Evolutionary conservation across 2,888 invertebrate species (phyloP).

Genomic region (Chrysolina oricalcia): DNA sequence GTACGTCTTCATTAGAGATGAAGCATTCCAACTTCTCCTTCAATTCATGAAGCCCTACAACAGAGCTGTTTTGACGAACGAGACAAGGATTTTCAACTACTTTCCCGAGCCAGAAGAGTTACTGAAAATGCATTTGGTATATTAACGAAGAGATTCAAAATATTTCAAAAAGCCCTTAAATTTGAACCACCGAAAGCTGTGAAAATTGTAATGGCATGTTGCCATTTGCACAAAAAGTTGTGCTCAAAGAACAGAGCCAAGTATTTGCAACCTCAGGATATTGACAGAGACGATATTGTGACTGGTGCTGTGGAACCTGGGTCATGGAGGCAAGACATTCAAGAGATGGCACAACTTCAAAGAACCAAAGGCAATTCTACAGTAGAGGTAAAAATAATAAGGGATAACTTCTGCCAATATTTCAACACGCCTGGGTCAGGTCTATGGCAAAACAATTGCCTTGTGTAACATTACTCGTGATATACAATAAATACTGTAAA

Average conservation of each 20-base stretch:
- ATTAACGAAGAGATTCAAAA: slow-evolving; percentile 41
- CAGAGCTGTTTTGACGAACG: slow-evolving; percentile 37
- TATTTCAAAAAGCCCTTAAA: slow-evolving; percentile 38
- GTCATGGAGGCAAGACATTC: slow-evolving; percentile 43
- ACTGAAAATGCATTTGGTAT: too few relatives aligned
- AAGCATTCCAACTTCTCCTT: slow-evolving; percentile 52
- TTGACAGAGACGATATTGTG: slow-evolving; percentile 35
- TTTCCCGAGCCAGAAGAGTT: too few relatives aligned
- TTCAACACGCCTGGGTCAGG: slow-evolving; percentile 38
- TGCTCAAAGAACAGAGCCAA: slow-evolving; percentile 30
- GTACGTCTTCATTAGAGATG: slow-evolving; percentile 55
- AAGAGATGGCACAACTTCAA: slow-evolving; percentile 8
- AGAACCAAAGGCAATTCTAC: too few relatives aligned
- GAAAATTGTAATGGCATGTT: slow-evolving; percentile 38
- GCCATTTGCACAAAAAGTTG: slow-evolving; percentile 41
- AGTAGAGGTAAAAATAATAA: slow-evolving; percentile 30
- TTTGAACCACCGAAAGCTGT: slow-evolving; percentile 25
- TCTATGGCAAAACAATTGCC: slow-evolving; percentile 30
- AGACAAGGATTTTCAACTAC: slow-evolving; percentile 38
- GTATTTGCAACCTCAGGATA: slow-evolving; percentile 38
- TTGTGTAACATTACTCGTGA: slow-evolving; percentile 18
- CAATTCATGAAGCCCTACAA: slow-evolving; percentile 53
- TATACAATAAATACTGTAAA: slow-evolving; percentile 18
- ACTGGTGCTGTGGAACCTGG: slow-evolving; percentile 42
- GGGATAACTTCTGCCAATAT: slow-evolving; percentile 35